A percentile compares a stretch with the other conserved stretches of the same genome.
Evolutionary conservation across 2,888 invertebrate genomes (phyloP).

Genomic region (Auanema sp.): DNA sequence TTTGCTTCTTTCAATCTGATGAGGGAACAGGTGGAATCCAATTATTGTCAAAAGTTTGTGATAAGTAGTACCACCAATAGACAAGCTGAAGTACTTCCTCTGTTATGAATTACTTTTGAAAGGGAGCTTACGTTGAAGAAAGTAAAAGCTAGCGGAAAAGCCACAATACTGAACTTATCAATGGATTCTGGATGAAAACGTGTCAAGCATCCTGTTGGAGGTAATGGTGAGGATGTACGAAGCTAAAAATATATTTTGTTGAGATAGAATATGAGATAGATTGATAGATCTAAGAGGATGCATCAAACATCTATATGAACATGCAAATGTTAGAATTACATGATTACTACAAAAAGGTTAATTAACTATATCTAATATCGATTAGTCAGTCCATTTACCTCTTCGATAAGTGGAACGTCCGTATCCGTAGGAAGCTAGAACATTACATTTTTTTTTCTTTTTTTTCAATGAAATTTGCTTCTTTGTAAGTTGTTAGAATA

Average conservation of each 20-base stretch:
- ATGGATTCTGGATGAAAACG: conserved; percentile 69
- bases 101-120: not conserved
- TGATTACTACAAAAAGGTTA: conserved; percentile 10
- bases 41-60: conserved; percentile 52
- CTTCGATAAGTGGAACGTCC: conserved; percentile 42
- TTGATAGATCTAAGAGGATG: not conserved
- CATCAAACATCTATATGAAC: conserved; percentile 1
- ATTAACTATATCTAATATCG: conserved; percentile 7
- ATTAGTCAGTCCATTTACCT: conserved; percentile 25
- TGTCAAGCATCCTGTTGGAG: conserved; percentile 35
- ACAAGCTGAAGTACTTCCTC: conserved; percentile 66
- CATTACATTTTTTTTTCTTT: conserved; percentile 12
- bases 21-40: conserved; percentile 22
- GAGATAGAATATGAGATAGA: not conserved
- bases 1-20: not conserved
- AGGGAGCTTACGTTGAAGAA: conserved; percentile 84
- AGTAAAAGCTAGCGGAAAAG: conserved; percentile 92
- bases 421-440: conserved; percentile 38
- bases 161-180: conserved; percentile 91
- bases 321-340: conserved; percentile 17
- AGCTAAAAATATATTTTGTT: conserved; percentile 21
- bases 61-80: conserved; percentile 72
- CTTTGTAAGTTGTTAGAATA: too few relatives aligned
- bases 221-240: conserved; percentile 24
- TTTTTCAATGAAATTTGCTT: too few relatives aligned